These are phyloP conservation scores for Tubiluchus corallicola DNA, from an alignment of 2,888 invertebrate genomes.

Conservation along the genomic window DNA sequence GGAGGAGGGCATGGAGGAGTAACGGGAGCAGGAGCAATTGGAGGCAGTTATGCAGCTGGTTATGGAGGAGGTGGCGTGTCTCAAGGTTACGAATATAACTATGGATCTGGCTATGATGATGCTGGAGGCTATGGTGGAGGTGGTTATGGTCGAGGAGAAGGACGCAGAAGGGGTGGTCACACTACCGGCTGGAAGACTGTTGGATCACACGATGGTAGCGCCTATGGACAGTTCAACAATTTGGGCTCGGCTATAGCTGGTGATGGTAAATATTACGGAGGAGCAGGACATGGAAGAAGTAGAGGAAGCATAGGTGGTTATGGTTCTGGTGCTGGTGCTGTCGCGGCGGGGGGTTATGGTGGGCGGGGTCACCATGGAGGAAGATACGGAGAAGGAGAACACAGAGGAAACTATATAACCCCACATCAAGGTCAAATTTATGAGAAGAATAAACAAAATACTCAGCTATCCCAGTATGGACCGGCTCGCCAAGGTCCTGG, in stretches of 20 bases:
- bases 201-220: background rate
- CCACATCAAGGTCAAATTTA: too few species aligned
- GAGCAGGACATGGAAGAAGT: background rate
- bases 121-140: background rate
- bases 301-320: background rate
- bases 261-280: background rate
- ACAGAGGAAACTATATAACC: too few species aligned
- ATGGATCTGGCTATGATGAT: constrained; percentile 1
- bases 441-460: too few species aligned
- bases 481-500: too few species aligned
- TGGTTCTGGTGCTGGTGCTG: too few species aligned
- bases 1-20: background rate
- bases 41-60: background rate
- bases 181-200: background rate
- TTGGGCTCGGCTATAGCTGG: background rate
- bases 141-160: background rate
- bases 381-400: background rate
- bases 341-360: too few species aligned
- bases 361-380: background rate
- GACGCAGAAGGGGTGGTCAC: background rate
- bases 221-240: background rate
- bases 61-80: constrained; percentile 1
- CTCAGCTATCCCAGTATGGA: too few species aligned
- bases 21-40: background rate
- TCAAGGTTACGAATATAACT: constrained; percentile 1